These are phyloP conservation scores for Gracilinanus agilis DNA, from an alignment of 2,113 vertebrate species.

Conservation along the genomic window DNA sequence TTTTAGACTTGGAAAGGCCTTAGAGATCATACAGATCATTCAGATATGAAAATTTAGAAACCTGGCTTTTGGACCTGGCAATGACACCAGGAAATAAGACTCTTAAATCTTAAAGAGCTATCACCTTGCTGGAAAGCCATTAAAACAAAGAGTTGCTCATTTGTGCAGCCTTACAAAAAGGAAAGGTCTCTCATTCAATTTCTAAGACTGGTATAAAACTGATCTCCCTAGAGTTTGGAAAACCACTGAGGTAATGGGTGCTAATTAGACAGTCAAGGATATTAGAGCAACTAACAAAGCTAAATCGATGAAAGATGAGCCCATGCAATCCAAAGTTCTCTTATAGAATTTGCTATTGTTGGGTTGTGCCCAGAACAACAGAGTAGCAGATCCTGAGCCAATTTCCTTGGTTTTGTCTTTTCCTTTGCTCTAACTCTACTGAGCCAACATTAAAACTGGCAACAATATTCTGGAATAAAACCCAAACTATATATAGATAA, in stretches of 20 bases:
- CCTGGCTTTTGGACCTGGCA: not conserved
- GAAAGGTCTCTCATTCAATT: slow-evolving; percentile 39
- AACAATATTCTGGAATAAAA: slow-evolving; percentile 54
- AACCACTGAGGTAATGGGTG: slow-evolving; percentile 27
- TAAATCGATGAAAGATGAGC: not conserved
- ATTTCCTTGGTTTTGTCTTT: slow-evolving; percentile 23
- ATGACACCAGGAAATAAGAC: not conserved
- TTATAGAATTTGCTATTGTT: not conserved
- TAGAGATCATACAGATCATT: not conserved
- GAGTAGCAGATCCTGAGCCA: not conserved
- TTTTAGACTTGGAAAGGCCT: not conserved
- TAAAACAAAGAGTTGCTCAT: slow-evolving; percentile 28
- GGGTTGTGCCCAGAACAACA: not conserved
- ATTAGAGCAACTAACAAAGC: not conserved
- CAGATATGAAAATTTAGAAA: not conserved
- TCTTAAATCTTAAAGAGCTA: not conserved
- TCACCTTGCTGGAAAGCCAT: slow-evolving; percentile 39
- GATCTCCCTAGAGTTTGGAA: not conserved
- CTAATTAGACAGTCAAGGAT: slow-evolving; percentile 50
- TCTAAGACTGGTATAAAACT: not conserved
- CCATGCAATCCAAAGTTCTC: not conserved
- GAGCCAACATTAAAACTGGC: slow-evolving; percentile 19
- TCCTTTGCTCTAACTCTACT: not conserved
- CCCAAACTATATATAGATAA: slow-evolving; percentile 45
- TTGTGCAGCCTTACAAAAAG: slow-evolving; percentile 30